Base-by-base conservation (phyloP, 2,113 vertebrate species). In the Ia io region DNA sequence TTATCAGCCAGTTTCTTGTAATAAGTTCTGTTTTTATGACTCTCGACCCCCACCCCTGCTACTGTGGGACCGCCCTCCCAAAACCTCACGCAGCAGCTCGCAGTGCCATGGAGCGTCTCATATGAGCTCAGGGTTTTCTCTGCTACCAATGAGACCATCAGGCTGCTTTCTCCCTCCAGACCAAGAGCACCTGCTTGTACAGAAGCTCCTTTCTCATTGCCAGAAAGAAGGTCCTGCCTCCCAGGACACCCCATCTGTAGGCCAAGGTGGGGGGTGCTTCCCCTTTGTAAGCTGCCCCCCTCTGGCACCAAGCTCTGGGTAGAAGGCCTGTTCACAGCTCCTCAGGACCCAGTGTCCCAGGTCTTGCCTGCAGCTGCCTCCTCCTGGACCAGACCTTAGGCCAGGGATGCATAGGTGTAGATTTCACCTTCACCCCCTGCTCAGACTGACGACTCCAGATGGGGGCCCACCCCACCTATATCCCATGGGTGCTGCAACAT, bases 331-430 rank as follows among this genome's bases (percentile, higher is more conserved):
- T 28, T 12, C 28, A 40, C 32, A n/a, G 61, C 11, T 84, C n/a
- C 40, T 87, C 49, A 5, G 84, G 9, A 32, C 9, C 23, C 23
- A 2, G n/a, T 23, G 42, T 22, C 47, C 65, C 84, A 16, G 47
- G 25, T 56, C 76, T 8, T 2, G 67, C 77, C 37, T 6, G 11
- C 1, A 6, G 32, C 40, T 13, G 6, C 77, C 76, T 59, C 71
- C 2, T 1, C 1, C 0, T 1, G 9, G 28, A 49, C 37, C 49
- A 69, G 59, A 37, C 18, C 47, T 47, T 30, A 32, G 51, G 22
- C 14, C 51, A n/a, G 42, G 74, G 82, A 9, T 35, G 22, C 56
- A 25, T 53, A 44, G 42, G 51, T 22, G 3, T 11, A 14, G 5
- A 5, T 5, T 40, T 32, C 28, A 17, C 76, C 56, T 53, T 22